phyloP scores from a whole-genome alignment of 1,140 invertebrate genomes.

The Ditylenchus dipsaci region DNA sequence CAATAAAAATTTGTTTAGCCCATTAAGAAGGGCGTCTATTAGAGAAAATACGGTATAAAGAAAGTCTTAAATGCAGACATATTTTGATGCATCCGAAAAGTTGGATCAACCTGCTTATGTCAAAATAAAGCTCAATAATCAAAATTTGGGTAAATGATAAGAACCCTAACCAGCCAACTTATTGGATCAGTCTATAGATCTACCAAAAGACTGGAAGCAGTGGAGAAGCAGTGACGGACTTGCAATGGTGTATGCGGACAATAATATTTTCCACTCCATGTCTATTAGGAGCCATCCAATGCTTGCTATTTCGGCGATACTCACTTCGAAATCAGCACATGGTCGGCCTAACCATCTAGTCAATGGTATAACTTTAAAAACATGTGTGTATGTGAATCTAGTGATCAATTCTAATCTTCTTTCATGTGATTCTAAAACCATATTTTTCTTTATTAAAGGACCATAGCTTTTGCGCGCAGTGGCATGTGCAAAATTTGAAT shows the following conservation, averaged over 20 bases:
- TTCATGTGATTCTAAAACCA: neutral
- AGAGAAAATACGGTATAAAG: neutral
- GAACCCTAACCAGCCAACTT: too few species aligned
- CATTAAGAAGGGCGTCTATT: too few species aligned
- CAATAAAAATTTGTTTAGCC: too few species aligned
- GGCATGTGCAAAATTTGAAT: too few species aligned
- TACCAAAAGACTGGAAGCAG: slow-evolving; percentile 6
- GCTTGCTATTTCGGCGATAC: slow-evolving; percentile 29
- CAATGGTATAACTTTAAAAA: neutral
- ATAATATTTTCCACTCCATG: slow-evolving; percentile 30
- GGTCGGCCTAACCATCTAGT: slow-evolving; percentile 15
- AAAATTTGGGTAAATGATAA: too few species aligned
- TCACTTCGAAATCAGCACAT: slow-evolving; percentile 35
- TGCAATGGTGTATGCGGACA: slow-evolving; percentile 25
- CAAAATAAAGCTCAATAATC: neutral
- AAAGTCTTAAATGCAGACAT: neutral
- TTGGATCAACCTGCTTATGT: neutral
- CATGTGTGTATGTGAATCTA: neutral
- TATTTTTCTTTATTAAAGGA: too few species aligned
- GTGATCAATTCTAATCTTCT: neutral
- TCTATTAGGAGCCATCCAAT: slow-evolving; percentile 28
- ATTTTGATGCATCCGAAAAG: neutral
- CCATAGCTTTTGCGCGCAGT: too few species aligned
- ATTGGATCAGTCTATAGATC: too few species aligned
- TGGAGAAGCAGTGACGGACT: slow-evolving; percentile 14